Evolutionary conservation across 2,113 vertebrate genomes (phyloP).

Genomic region (Menura novaehollandiae): DNA sequence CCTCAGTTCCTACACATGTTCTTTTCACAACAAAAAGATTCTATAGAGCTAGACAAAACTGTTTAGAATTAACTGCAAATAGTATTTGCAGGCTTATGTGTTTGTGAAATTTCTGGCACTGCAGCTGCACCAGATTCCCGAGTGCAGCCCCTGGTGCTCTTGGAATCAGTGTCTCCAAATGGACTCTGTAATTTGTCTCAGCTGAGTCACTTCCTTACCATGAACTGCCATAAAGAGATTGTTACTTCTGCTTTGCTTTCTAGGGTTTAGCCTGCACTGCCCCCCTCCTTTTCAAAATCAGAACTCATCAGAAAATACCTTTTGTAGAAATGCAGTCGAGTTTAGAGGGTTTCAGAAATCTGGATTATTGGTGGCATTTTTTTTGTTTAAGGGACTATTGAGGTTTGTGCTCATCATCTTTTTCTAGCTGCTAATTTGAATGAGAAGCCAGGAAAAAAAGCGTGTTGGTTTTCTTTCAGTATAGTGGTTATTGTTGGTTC

Average conservation of each 20-base stretch:
- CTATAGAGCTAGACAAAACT: not conserved
- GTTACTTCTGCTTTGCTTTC: slow-evolving; percentile 33
- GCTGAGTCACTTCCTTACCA: slow-evolving; percentile 41
- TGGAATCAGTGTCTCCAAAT: slow-evolving; percentile 13
- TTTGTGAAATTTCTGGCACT: not conserved
- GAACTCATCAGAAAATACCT: slow-evolving; percentile 10
- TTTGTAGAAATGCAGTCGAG: not conserved
- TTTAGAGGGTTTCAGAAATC: not conserved
- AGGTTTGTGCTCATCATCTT: not conserved
- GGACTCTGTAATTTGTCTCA: slow-evolving; percentile 15
- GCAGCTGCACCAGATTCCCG: not conserved
- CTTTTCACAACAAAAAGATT: not conserved
- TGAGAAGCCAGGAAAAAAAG: not conserved
- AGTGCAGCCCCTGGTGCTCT: not conserved
- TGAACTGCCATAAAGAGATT: not conserved
- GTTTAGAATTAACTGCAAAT: not conserved
- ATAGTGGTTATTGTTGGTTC: not conserved
- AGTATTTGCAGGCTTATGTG: not conserved
- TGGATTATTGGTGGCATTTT: not conserved
- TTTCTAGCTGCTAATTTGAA: not conserved
- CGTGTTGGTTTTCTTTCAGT: not conserved
- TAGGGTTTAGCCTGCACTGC: slow-evolving; percentile 29
- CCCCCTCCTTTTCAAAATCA: not conserved
- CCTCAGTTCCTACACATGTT: not conserved
- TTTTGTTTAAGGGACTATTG: not conserved